phyloP scores from a whole-genome alignment of 2,113 vertebrate genomes.

The Nestor notabilis region DNA sequence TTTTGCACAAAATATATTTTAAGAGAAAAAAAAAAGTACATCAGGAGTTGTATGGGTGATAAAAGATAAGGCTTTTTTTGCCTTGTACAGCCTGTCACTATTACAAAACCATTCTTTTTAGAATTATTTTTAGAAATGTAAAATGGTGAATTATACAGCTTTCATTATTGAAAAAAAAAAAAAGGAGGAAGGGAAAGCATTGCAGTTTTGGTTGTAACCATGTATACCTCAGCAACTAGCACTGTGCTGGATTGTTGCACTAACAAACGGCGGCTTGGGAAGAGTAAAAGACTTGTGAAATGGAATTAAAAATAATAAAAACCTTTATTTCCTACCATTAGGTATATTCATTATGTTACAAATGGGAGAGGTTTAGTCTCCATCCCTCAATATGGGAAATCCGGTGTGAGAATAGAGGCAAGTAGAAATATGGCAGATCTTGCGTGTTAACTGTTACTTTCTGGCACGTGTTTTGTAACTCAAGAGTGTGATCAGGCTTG shows the following conservation, averaged over 20 bases:
- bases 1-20: constrained; percentile 84
- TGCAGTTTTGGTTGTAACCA: constrained; percentile 13
- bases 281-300: constrained; percentile 44
- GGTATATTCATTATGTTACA: constrained; percentile 53
- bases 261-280: constrained; percentile 19
- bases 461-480: constrained; percentile 71
- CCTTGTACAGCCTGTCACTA: constrained; percentile 37
- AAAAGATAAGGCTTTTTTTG: constrained; percentile 61
- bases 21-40: constrained; percentile 66
- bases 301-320: constrained; percentile 47
- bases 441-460: constrained; percentile 69
- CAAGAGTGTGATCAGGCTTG: constrained; percentile 71
- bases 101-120: constrained; percentile 50
- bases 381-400: constrained; percentile 27
- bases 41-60: constrained; percentile 70
- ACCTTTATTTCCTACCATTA: constrained; percentile 61
- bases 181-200: background rate
- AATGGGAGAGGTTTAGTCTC: constrained; percentile 38
- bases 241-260: constrained; percentile 67
- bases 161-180: background rate
- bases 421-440: constrained; percentile 67
- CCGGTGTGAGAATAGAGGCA: constrained; percentile 59
- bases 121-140: constrained; percentile 63
- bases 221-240: constrained; percentile 66
- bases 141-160: constrained; percentile 39